A percentile compares a stretch with the other conserved stretches of the same genome.
Conservation (phyloP, 1,140 invertebrate species). For the Orius insidiosus region DNA sequence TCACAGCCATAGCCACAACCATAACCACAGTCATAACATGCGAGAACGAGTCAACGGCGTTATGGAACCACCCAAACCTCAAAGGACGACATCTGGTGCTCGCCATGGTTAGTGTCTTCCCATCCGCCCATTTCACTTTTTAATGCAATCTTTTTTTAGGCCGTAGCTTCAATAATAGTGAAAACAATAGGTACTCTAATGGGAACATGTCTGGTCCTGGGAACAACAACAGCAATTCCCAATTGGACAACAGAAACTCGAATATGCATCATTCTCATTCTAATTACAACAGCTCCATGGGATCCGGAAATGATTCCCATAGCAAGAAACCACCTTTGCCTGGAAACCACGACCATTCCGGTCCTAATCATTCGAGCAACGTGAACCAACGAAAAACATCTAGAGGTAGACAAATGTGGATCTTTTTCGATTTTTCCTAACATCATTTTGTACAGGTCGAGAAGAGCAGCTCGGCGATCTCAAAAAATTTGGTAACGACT, state of each 20-base stretch:
- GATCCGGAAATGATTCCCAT: background rate
- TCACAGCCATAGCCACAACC: no score
- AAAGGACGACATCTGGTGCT: constrained; percentile 1
- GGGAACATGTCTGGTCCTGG: no score
- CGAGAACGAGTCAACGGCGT: constrained; percentile 9
- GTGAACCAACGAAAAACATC: constrained; percentile 6
- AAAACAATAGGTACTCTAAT: no score
- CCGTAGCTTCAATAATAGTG: background rate
- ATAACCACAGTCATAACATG: background rate
- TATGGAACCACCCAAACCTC: constrained; percentile 10
- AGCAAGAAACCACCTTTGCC: constrained; percentile 6
- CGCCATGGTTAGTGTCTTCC: background rate
- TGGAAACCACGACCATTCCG: no score
- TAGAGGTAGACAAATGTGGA: background rate
- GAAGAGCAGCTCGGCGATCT: constrained; percentile 35
- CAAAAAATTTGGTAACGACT: constrained; percentile 38
- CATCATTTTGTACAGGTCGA: constrained; percentile 21
- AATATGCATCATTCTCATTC: no score
- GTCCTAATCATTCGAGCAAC: background rate
- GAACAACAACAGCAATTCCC: no score
- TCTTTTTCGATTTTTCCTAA: background rate
- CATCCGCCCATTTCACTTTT: background rate
- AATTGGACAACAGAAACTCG: no score
- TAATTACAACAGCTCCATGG: no score
- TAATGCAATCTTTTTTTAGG: background rate